Conservation (phyloP, 2,113 vertebrate species). For the Holacanthus passer region DNA sequence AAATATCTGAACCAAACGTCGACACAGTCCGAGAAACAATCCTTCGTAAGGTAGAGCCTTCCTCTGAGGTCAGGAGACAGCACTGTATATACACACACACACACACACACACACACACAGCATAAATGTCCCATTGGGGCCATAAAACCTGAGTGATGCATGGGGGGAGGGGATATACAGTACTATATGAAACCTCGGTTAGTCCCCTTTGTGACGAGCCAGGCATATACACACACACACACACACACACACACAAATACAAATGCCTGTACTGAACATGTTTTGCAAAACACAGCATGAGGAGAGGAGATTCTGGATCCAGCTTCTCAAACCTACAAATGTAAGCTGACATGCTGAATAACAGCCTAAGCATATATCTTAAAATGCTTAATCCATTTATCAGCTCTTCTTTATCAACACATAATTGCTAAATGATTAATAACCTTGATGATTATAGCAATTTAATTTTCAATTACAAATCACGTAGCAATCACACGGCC, state of each 20-base stretch:
- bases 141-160: constrained; percentile 55
- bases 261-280: neutral
- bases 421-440: constrained; percentile 36
- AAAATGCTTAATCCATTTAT: constrained; percentile 21
- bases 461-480: constrained; percentile 44
- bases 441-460: constrained; percentile 33
- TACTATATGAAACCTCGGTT: constrained; percentile 51
- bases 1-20: neutral
- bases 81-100: neutral
- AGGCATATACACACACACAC: neutral
- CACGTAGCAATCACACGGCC: neutral
- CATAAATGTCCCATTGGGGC: constrained; percentile 59
- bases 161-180: constrained; percentile 59
- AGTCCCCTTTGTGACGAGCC: constrained; percentile 30
- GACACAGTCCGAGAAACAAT: neutral
- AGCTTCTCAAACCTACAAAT: neutral
- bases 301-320: neutral
- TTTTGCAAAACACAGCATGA: constrained; percentile 4
- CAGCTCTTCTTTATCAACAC: constrained; percentile 14
- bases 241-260: neutral
- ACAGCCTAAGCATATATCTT: neutral
- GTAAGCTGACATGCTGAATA: neutral
- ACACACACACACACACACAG: constrained; percentile 9
- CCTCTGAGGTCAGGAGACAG: constrained; percentile 3
- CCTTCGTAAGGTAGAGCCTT: neutral